Base-by-base conservation (phyloP, 30 jellyfish, hydroid and myxozoan genomes). In the Chrysaora quinquecirrha region DNA sequence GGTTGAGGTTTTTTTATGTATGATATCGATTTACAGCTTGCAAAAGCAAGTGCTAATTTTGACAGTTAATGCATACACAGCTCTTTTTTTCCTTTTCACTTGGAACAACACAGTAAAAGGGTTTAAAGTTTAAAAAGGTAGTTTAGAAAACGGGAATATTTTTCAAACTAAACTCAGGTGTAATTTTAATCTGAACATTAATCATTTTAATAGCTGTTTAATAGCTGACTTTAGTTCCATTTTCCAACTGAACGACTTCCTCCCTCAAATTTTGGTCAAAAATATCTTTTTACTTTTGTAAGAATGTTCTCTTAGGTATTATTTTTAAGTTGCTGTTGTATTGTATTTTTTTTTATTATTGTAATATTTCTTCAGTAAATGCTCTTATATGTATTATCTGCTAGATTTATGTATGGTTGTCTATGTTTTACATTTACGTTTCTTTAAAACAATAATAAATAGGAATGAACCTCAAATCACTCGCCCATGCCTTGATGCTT, bases 1-100 rank as follows among this genome's bases (percentile, higher is more conserved):
- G 12, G 12, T 9, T 9, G 16, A 43, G 9, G 16, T 43, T 43
- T 9, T 6, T 43, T 9, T 9, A 43, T 16, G 9, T 43, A 16
- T 16, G 58, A 16, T 43, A 43, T 6, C 12, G 9, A 43, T 43
- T 43, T 9, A 18, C 7, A 31, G 22, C 1, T 22, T 73, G 35
- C 38, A 73, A 25, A 1, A 73, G 20, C 2, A 73, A 6, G 77
- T 73, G 85, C 0, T 78, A 77, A 73, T 73, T 73, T 1, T 33
- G 46, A 20, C 85, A 73, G 77, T 73, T 1, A 20, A 73, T 73
- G 85, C 85, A 48, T 10, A 73, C 19, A 22, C 85, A 73, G 76
- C 78, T 34, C 30, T 38, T 14, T 30, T 43, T 43, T 16, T 43
- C 58, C 16, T 43, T 43, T 43, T 43, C 58, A 43, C 12, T 43